Percentiles rank a stretch among this genome's conserved stretches.
These are phyloP conservation scores for Epinotia demarniana DNA, from an alignment of 2,888 invertebrate species.

Conservation along the genomic window DNA sequence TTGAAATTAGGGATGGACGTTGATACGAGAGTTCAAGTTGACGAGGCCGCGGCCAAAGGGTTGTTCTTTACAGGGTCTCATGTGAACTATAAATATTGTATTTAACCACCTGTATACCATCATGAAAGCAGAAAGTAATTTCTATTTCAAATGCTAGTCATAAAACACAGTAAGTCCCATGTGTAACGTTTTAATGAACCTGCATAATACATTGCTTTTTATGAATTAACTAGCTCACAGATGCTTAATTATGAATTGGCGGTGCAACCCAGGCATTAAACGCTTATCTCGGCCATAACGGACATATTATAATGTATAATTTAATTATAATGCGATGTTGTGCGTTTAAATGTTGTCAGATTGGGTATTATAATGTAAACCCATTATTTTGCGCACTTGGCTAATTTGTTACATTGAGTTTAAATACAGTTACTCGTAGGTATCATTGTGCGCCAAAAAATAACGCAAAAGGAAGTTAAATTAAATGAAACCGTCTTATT, in stretches of 20 bases:
- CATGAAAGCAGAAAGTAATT: too few relatives aligned
- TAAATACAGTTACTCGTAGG: too few relatives aligned
- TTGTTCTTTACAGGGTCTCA: too few relatives aligned
- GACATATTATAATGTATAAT: conserved; percentile 2
- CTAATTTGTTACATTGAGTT: background rate
- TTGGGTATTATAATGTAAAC: background rate
- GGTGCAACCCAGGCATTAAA: background rate
- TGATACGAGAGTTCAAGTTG: too few relatives aligned
- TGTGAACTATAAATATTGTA: too few relatives aligned
- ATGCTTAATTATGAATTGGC: conserved; percentile 19
- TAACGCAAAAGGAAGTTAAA: too few relatives aligned
- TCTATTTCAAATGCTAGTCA: background rate
- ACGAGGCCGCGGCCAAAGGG: too few relatives aligned
- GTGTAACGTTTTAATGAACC: background rate
- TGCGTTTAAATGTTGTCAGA: background rate
- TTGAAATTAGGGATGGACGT: too few relatives aligned
- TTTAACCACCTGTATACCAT: too few relatives aligned
- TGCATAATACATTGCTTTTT: conserved; percentile 14
- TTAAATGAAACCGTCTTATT: too few relatives aligned
- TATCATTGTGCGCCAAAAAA: too few relatives aligned
- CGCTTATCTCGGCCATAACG: background rate
- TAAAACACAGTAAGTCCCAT: background rate
- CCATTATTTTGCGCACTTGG: background rate
- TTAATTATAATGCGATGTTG: background rate
- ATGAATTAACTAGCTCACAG: conserved; percentile 12